Evolutionary conservation across 2,888 invertebrate species (phyloP), one percentile per base, ranked within the genome.

Genomic region (Campoplex capitator): DNA sequence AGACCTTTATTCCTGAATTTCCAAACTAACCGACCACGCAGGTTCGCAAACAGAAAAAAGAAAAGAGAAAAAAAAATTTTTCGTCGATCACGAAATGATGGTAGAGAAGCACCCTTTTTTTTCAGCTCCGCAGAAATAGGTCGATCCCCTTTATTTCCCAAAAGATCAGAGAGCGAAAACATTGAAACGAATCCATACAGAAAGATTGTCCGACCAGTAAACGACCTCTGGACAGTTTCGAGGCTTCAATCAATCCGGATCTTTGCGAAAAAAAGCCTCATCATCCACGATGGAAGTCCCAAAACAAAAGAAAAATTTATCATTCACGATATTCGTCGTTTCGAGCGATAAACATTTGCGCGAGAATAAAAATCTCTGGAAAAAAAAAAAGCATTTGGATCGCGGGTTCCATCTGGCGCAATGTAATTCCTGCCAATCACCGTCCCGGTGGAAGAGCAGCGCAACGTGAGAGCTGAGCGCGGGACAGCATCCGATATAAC

Each of bases 401-500:
- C 1, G 3, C 32, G 28, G 23, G 23, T 23, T 32, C 23, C 28
- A 32, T 62, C 16, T 16, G 16, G 62, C 16, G 32, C 28, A 32
- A 32, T 9, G 32, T 0, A 28, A 58, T 58, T 28, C 23, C 32
- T 62, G 83, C 77, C 83, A 77, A 83, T 70, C 32, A 71, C 71
- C 71, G 76, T 77, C 18, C 79, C 48, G 81, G 42, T 7, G 84
- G 51, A 75, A 0, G 23, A 23, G 23, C 23, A 23, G 42, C 84
- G 85, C 80, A 79, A 86, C 87, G 18, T 23, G 83, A 35, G 62
- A 35, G 71, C 80, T 45, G 71, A 56, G 83, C 84, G 75, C 51
- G 32, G 28, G 76, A 82, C 73, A 77, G 83, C 68, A 73, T 74
- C 84, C 91, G 89, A 92, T 92, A 92, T 92, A 92, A 92, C 92